Evolutionary conservation across 1,140 invertebrate genomes (phyloP).

Genomic region (Bombus confusus): DNA sequence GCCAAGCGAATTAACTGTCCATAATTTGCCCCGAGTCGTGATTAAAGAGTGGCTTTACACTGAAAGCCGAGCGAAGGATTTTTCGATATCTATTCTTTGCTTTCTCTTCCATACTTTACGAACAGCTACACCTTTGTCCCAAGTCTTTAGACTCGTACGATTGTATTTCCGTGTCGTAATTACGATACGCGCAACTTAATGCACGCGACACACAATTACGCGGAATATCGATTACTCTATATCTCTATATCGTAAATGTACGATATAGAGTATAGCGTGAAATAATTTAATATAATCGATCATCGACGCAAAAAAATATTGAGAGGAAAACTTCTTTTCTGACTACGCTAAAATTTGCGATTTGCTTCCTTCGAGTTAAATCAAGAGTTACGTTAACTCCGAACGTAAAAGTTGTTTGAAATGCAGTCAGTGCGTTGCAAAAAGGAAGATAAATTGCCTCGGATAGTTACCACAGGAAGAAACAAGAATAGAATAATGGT

Average conservation of each 20-base stretch:
- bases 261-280: neutral
- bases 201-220: accelerated
- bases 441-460: conserved; percentile 7
- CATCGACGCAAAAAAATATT: neutral
- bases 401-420: neutral
- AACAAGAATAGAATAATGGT: neutral
- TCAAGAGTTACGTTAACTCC: neutral
- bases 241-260: too few species aligned
- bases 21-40: conserved; percentile 62
- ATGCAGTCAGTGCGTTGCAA: neutral
- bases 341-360: neutral
- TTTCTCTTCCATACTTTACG: neutral
- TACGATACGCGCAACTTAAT: neutral
- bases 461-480: neutral
- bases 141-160: neutral
- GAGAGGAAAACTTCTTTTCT: neutral
- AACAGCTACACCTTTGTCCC: neutral
- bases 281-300: neutral
- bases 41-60: conserved; percentile 59
- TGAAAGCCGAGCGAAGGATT: conserved; percentile 54
- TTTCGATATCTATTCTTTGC: conserved; percentile 48
- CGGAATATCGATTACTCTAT: neutral
- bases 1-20: conserved; percentile 67
- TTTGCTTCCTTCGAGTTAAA: neutral
- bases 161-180: neutral